These are phyloP conservation scores for Eupsittula cactorum DNA, from an alignment of 2,113 vertebrate species.

Conservation along the genomic window DNA sequence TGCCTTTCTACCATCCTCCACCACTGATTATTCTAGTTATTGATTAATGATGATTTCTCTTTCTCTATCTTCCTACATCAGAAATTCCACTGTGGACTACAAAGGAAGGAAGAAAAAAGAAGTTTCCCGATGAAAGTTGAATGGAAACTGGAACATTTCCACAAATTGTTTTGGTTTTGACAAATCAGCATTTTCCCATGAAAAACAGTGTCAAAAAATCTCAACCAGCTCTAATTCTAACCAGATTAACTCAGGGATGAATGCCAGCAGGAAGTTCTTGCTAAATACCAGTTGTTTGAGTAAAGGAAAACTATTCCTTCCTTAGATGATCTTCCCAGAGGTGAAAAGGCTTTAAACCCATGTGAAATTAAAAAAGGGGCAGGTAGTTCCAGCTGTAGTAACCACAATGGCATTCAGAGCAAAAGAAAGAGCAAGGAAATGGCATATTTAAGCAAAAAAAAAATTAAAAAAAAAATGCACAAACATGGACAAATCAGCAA, in stretches of 20 bases:
- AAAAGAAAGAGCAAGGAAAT: not conserved
- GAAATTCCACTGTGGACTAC: not conserved
- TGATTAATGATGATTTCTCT: not conserved
- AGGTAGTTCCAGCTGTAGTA: not conserved
- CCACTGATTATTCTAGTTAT: not conserved
- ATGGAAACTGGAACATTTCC: constrained; percentile 63
- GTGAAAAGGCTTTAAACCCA: not conserved
- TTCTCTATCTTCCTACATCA: not conserved
- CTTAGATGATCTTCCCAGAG: not conserved
- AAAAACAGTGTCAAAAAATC: constrained; percentile 56
- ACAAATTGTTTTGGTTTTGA: constrained; percentile 68
- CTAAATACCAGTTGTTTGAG: constrained; percentile 51
- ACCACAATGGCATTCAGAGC: not conserved
- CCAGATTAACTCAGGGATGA: constrained; percentile 52
- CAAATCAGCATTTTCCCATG: constrained; percentile 69
- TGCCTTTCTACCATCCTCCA: not conserved
- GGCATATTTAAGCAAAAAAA: not conserved
- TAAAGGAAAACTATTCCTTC: constrained; percentile 26
- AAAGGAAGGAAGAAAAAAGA: not conserved
- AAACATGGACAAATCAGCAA: not conserved
- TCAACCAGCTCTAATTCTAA: constrained; percentile 49
- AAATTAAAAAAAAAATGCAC: not conserved
- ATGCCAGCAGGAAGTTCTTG: constrained; percentile 61
- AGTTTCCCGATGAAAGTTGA: constrained; percentile 40
- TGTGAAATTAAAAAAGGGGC: not conserved